These are phyloP conservation scores for Dryadula phaetusa DNA, from an alignment of 2,888 invertebrate species.

Conservation along the genomic window DNA sequence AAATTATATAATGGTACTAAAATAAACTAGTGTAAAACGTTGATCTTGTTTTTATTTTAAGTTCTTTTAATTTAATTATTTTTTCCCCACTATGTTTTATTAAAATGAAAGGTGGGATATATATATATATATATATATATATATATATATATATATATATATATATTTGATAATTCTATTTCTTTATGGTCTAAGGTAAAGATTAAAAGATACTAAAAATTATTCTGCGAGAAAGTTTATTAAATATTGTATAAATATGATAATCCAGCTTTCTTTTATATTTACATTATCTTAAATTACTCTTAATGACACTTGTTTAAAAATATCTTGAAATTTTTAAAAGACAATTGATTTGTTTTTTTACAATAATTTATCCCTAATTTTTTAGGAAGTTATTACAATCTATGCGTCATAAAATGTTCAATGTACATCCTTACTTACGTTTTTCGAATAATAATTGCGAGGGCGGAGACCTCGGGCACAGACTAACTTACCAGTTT, in stretches of 20 bases:
- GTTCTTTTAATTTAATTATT: background rate
- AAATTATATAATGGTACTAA: background rate
- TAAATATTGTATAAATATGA: background rate
- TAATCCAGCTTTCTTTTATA: background rate
- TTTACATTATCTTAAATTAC: background rate
- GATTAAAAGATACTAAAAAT: background rate
- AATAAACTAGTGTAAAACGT: background rate
- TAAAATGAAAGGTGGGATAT: no score
- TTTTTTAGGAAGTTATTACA: conserved; percentile 9
- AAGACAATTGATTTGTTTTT: background rate
- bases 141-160: no score
- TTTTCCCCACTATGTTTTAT: no score
- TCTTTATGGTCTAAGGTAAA: background rate
- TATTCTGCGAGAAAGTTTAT: background rate
- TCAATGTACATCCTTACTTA: conserved; percentile 35
- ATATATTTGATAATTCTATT: no score
- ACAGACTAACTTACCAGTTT: conserved; percentile 19
- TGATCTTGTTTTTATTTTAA: conserved; percentile 3
- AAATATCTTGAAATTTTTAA: background rate
- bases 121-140: no score
- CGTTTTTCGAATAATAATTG: conserved; percentile 17
- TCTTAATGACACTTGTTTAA: background rate
- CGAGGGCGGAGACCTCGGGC: conserved; percentile 39
- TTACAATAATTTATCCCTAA: no score
- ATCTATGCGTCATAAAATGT: conserved; percentile 37